These are phyloP conservation scores for Lasioglossum malachurum DNA, from an alignment of 2,888 invertebrate genomes.

Conservation along the genomic window DNA sequence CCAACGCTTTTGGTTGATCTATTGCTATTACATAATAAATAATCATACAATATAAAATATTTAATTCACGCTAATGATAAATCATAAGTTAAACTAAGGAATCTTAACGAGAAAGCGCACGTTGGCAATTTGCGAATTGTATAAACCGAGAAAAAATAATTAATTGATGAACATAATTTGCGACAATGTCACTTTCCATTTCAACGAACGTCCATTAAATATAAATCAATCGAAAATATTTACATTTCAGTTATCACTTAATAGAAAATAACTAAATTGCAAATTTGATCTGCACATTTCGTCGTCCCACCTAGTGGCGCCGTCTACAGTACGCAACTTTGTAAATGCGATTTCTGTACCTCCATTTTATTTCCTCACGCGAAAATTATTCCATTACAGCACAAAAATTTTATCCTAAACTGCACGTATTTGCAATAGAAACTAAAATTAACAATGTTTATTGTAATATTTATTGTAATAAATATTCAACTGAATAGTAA, in stretches of 20 bases:
- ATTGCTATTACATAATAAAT: not conserved
- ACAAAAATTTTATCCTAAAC: not conserved
- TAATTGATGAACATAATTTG: not conserved
- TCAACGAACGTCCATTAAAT: not conserved
- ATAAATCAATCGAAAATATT: not conserved
- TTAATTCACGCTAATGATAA: not conserved
- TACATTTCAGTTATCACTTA: not conserved
- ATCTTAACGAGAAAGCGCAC: not conserved
- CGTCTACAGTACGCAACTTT: conserved; percentile 58
- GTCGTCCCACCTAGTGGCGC: conserved; percentile 65
- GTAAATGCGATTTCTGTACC: conserved; percentile 49
- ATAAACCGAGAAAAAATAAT: not conserved
- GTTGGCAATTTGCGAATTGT: not conserved
- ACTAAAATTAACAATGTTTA: not conserved
- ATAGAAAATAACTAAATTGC: not conserved
- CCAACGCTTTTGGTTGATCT: not conserved
- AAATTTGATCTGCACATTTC: conserved; percentile 5
- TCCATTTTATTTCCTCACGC: conserved; percentile 75
- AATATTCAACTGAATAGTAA: not conserved
- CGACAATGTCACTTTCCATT: too few species aligned
- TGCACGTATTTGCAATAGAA: not conserved
- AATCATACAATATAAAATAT: not conserved
- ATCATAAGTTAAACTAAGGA: not conserved
- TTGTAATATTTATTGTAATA: not conserved
- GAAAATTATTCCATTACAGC: conserved; percentile 8